Evolutionary conservation across 2,797 vertebrate species (phyloP), one percentile per base, ranked within the genome.

Genomic region (Crax fasciolata): DNA sequence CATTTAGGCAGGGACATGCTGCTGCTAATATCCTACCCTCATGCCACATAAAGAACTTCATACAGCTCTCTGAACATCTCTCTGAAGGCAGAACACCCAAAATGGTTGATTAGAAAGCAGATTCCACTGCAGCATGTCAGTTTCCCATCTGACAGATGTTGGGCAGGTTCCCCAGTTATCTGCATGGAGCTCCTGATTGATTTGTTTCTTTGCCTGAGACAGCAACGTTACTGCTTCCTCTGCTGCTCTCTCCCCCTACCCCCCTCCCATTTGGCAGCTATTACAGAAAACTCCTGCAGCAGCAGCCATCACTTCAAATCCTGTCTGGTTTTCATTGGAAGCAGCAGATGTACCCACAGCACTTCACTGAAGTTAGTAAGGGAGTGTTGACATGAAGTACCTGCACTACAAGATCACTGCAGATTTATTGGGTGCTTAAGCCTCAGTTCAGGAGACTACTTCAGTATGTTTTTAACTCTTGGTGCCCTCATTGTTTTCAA

Each of bases 191-290:
- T 83, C 75, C 82, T 78, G 94, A 97, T 90, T 96, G 93, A 97
- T 96, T 93, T 89, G 84, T 93, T 89, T 91, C 93, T 94, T 93
- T 81, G 72, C 81, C 89, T 85, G 78, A 92, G 96, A 74, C 49
- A 83, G 54, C 84, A 92, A 85, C 65, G 89, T 89, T 90, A 83
- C 90, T 13, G 61, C 84, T 96, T 91, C 65, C 49, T 89, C 72
- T 74, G 65, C 58, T 89, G 49, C 87, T 61, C 38, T 46, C 67
- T 67, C 90, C 38, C 74, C 72, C 73, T 80, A n/a, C 84, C 78
- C 93, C 90, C 63, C 55, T 90, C 63, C 63, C 24, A 44, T 66
- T 96, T 94, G 93, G 90, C 87, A 97, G 87, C 54, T 92, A 87
- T 80, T 89, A 87, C 70, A 92, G 93, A 94, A 93, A 92, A 72